Evolutionary conservation across 1,140 invertebrate genomes (phyloP).

Genomic region (Brachionus rotundiformis): DNA sequence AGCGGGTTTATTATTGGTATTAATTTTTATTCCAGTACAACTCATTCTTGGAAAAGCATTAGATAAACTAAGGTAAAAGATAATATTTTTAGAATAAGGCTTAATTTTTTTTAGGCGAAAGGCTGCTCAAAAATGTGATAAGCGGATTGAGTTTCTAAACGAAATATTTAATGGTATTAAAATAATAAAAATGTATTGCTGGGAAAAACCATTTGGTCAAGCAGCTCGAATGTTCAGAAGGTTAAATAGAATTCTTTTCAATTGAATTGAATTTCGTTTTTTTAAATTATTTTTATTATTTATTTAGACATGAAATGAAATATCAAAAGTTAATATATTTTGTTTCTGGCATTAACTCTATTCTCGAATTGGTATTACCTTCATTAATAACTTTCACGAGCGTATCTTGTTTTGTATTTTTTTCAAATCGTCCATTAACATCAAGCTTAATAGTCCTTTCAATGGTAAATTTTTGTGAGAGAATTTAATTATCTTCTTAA

Average conservation of each 20-base stretch:
- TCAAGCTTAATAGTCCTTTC: conserved; percentile 38
- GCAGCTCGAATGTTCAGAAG: neutral
- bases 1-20: neutral
- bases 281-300: neutral
- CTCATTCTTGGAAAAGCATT: neutral
- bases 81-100: too few species aligned
- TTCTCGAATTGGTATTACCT: conserved; percentile 14
- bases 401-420: neutral
- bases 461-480: conserved; percentile 23
- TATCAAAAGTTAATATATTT: conserved; percentile 28
- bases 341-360: neutral
- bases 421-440: conserved; percentile 8
- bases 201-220: conserved; percentile 56
- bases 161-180: conserved; percentile 86
- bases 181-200: conserved; percentile 79
- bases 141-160: conserved; percentile 81
- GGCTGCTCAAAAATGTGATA: conserved; percentile 66
- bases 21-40: neutral
- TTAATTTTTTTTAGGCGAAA: neutral
- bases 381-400: conserved; percentile 1
- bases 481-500: too few species aligned
- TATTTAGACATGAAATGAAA: conserved; percentile 25
- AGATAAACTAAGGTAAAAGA: conserved; percentile 3
- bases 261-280: too few species aligned
- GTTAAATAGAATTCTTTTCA: too few species aligned